phyloP scores from a whole-genome alignment of 2,113 vertebrate species.

The Sylvilagus bachmani region DNA sequence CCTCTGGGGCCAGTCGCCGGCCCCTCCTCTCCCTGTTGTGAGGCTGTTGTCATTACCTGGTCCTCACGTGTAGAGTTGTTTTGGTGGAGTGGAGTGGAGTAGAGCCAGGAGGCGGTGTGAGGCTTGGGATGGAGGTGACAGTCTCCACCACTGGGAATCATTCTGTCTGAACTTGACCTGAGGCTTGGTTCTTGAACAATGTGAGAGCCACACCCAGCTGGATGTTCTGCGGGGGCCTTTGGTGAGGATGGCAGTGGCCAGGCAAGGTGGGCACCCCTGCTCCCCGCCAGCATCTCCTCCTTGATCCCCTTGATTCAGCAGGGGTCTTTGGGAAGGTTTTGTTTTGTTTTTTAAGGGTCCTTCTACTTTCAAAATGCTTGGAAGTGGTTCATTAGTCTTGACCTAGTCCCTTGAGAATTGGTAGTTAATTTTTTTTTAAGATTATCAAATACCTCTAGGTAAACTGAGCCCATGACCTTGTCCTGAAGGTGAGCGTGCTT shows the following conservation, averaged over 20 bases:
- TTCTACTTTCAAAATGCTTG: constrained; percentile 23
- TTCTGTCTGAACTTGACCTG: background rate
- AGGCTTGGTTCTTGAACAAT: background rate
- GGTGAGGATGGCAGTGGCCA: background rate
- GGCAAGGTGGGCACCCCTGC: background rate
- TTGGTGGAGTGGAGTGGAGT: background rate
- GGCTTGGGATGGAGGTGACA: background rate
- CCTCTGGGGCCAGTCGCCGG: background rate
- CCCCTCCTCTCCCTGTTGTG: background rate
- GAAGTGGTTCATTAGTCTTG: constrained; percentile 35
- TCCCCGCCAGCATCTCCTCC: background rate
- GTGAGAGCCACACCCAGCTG: background rate
- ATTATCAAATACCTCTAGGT: constrained; percentile 63
- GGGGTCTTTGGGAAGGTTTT: constrained; percentile 1
- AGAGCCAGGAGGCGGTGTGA: background rate
- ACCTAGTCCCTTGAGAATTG: constrained; percentile 38
- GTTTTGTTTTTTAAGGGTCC: background rate
- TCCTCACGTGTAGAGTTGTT: background rate
- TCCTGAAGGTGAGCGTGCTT: background rate
- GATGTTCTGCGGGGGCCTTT: background rate
- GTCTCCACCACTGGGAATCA: background rate
- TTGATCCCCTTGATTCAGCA: background rate
- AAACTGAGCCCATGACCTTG: background rate
- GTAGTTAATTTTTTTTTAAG: background rate
- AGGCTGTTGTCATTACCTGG: background rate